Percentiles rank a stretch among this genome's conserved stretches.
Evolutionary conservation across 2,888 invertebrate species (phyloP).

Genomic region (Drosophila anomelani): DNA sequence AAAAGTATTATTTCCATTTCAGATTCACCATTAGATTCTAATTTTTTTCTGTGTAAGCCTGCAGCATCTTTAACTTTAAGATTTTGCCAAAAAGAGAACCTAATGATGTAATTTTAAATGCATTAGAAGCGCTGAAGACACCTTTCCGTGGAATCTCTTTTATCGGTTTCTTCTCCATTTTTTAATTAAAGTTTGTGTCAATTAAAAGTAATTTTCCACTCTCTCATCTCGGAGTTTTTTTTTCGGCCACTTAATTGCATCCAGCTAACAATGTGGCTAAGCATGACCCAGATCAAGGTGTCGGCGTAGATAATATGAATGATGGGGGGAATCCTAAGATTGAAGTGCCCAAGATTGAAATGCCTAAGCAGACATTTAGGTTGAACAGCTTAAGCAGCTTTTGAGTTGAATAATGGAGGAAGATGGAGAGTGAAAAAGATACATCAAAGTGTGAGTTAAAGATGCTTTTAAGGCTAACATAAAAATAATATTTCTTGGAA

Average conservation of each 20-base stretch:
- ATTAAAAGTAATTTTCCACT: conserved; percentile 67
- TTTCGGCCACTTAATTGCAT: conserved; percentile 46
- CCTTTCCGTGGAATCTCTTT: conserved; percentile 31
- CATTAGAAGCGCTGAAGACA: conserved; percentile 29
- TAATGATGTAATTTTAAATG: conserved; percentile 47
- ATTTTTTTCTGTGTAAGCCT: not conserved
- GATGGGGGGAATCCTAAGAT: conserved; percentile 37
- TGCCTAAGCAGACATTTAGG: conserved; percentile 37
- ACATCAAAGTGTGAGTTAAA: not conserved
- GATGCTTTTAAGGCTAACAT: no score
- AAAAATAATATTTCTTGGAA: not conserved
- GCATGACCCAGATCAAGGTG: conserved; percentile 59
- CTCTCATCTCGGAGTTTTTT: conserved; percentile 39
- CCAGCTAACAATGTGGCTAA: conserved; percentile 39
- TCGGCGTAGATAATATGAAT: conserved; percentile 26
- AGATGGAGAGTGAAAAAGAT: conserved; percentile 15
- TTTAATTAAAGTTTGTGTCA: conserved; percentile 62
- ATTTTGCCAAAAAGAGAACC: conserved; percentile 16
- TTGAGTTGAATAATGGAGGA: not conserved
- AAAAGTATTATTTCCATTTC: not conserved
- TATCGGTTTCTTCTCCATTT: conserved; percentile 24
- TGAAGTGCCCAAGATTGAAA: conserved; percentile 24
- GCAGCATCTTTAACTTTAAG: conserved; percentile 1
- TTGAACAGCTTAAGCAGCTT: conserved; percentile 11
- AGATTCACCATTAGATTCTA: no score